These are phyloP conservation scores for Phenacoccus solenopsis DNA, from an alignment of 1,140 invertebrate species.

Conservation along the genomic window DNA sequence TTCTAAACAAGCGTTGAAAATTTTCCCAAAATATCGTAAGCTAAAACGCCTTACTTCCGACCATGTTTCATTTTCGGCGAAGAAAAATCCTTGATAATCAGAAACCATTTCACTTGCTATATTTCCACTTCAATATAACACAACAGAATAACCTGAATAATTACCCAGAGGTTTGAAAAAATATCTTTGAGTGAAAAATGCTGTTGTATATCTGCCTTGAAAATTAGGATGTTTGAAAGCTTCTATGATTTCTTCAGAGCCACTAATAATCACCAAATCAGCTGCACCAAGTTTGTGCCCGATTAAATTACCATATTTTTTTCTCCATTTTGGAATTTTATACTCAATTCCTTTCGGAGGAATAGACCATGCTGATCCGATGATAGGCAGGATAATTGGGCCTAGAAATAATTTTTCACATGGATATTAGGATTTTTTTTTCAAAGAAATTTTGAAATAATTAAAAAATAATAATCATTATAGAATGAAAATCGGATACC, in stretches of 20 bases:
- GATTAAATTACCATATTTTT: constrained; percentile 2
- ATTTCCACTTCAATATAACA: no score
- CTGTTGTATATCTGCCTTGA: neutral
- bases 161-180: neutral
- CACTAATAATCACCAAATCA: neutral
- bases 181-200: neutral
- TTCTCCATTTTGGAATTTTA: neutral
- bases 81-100: neutral
- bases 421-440: no score
- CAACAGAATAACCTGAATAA: no score
- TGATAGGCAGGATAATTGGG: neutral
- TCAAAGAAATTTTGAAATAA: no score
- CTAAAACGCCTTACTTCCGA: constrained; percentile 2
- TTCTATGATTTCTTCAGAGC: neutral
- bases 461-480: no score
- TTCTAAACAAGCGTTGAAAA: neutral
- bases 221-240: constrained; percentile 1
- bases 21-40: neutral
- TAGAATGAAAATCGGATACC: no score
- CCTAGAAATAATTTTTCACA: neutral
- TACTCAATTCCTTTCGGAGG: neutral
- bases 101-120: neutral
- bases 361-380: neutral
- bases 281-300: neutral
- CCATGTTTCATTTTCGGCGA: neutral